Evolutionary conservation across 2,113 vertebrate species (phyloP).

Genomic region (Tympanuchus pallidicinctus): DNA sequence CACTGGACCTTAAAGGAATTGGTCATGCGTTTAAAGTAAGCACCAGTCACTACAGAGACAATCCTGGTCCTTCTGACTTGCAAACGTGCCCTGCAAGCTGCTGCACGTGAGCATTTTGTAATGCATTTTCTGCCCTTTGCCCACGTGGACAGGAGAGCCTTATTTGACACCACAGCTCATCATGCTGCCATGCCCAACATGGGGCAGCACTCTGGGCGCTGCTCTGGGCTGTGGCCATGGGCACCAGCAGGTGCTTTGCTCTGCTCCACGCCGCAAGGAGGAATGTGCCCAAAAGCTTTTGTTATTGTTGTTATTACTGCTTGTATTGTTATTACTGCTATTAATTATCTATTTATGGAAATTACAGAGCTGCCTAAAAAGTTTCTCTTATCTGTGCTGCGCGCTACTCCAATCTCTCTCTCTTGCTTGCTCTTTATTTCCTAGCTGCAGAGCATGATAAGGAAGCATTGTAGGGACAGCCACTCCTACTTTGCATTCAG

Average conservation of each 20-base stretch:
- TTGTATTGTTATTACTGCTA: neutral
- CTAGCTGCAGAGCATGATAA: neutral
- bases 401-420: neutral
- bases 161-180: fast-evolving
- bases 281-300: fast-evolving
- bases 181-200: fast-evolving
- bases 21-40: neutral
- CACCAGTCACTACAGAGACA: neutral
- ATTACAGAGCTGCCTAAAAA: neutral
- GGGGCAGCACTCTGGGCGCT: neutral
- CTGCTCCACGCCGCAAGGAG: fast-evolving
- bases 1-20: neutral
- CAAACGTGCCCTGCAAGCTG: fast-evolving
- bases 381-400: neutral
- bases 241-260: neutral
- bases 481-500: conserved; percentile 52
- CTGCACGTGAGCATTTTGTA: fast-evolving
- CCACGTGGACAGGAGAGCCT: fast-evolving
- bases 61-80: neutral
- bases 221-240: fast-evolving
- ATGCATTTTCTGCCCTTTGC: too few species aligned
- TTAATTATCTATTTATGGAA: neutral
- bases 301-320: neutral
- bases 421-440: neutral
- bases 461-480: neutral